Percentiles rank a stretch among this genome's conserved stretches.
Conservation (phyloP, 2,797 vertebrate species). For the Pogonophryne albipinna region DNA sequence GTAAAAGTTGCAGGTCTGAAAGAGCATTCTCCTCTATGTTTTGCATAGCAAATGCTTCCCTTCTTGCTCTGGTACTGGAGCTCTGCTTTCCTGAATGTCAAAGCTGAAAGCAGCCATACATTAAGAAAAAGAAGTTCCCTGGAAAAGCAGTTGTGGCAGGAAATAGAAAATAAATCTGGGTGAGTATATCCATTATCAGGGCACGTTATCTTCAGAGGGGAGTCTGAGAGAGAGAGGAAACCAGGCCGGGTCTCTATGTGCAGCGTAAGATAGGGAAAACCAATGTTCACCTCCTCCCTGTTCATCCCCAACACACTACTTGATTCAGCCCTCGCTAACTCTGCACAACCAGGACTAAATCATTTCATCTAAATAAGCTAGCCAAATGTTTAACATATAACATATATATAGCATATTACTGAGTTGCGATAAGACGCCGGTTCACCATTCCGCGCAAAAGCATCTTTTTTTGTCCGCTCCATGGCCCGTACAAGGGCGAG, state of each 20-base stretch:
- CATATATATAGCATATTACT: conserved; percentile 82
- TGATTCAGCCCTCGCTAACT: conserved; percentile 76
- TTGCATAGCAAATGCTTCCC: conserved; percentile 48
- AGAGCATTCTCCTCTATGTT: conserved; percentile 50
- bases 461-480: conserved; percentile 51
- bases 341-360: conserved; percentile 76
- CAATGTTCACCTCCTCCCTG: conserved; percentile 81
- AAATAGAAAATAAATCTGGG: conserved; percentile 86
- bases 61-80: conserved; percentile 45
- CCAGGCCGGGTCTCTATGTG: conserved; percentile 78
- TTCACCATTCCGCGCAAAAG: conserved; percentile 67
- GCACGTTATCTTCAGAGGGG: conserved; percentile 76
- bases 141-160: conserved; percentile 76
- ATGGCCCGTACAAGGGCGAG: conserved; percentile 61
- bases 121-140: conserved; percentile 71
- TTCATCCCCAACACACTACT: conserved; percentile 70
- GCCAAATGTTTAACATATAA: conserved; percentile 84
- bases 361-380: conserved; percentile 85
- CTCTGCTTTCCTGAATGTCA: conserved; percentile 59
- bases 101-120: conserved; percentile 69
- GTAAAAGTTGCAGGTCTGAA: conserved; percentile 37
- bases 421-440: conserved; percentile 75
- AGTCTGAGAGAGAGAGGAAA: conserved; percentile 73
- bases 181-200: conserved; percentile 84
- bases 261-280: conserved; percentile 81